Evolutionary conservation across 2,797 vertebrate genomes (phyloP), one percentile per base, ranked within the genome.

Genomic region (Discoglossus pictus): DNA sequence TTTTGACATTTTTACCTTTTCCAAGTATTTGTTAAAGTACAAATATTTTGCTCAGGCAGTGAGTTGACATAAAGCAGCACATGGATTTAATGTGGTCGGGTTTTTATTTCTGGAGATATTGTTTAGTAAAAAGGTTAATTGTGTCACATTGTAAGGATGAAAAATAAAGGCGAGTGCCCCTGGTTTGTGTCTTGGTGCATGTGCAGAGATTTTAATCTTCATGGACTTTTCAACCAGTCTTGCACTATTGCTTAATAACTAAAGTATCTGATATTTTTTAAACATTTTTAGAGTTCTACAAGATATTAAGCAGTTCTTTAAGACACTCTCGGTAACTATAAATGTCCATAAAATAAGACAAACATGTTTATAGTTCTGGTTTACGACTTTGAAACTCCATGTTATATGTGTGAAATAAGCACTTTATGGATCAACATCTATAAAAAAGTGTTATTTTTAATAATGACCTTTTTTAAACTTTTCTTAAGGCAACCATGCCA

Each of bases 1-100:
- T 89, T 91, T 88, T 91, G 89, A 89, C 89, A 87, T 86, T 89
- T n/a, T 76, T 88, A 90, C 88, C 87, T 89, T 86, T 89, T 81
- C 88, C 84, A 90, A 86, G 80, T 88, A 88, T 89, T 88, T 88
- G 86, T 82, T 83, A 74, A 76, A 83, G 86, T 78, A 76, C 87
- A 91, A 89, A 91, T 89, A 90, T 88, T 91, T 88, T 86, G 87
- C 82, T 87, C 79, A 84, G 86, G 81, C 79, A 50, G 4, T 67
- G 74, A 5, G 77, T 82, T 89, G 89, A 90, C 86, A 89, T 83
- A 87, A 85, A 89, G 78, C 88, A 91, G 89, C 68, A 70, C 80
- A 62, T 80, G 79, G 74, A 80, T 82, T 84, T 84, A 78, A 72
- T 69, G 43, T 0, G 1, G 78, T 61, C 80, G 75, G 81, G 66